Percentiles rank a stretch among this genome's conserved stretches.
Conservation (phyloP, 2,888 invertebrate genomes). For the Ennomos quercinarius region DNA sequence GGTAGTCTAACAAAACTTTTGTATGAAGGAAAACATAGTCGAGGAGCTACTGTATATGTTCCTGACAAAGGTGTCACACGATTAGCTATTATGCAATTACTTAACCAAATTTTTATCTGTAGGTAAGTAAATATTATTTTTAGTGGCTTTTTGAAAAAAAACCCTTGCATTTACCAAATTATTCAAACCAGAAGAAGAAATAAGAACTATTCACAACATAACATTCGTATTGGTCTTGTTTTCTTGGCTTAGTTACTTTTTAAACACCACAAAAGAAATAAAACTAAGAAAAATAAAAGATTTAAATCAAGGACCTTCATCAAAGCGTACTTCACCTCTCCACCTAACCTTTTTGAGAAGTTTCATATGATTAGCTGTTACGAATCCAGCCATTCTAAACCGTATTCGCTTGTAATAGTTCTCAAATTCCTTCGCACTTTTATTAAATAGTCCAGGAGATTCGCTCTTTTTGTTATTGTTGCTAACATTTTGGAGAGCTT, state of each 20-base stretch:
- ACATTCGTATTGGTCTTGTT: no score
- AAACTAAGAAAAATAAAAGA: no score
- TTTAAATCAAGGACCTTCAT: background rate
- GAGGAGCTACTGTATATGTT: background rate
- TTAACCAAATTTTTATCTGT: background rate
- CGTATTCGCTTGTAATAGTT: background rate
- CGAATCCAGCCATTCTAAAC: conserved; percentile 3
- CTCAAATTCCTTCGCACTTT: background rate
- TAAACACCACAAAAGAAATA: no score
- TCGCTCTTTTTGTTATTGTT: conserved; percentile 32
- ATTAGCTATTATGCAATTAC: no score
- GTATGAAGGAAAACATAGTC: conserved; percentile 26
- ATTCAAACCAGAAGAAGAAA: no score
- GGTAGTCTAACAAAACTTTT: conserved; percentile 39
- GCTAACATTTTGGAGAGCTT: conserved; percentile 36
- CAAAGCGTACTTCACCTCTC: background rate
- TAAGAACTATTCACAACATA: no score
- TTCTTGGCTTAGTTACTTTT: no score
- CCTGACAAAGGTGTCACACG: background rate
- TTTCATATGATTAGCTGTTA: conserved; percentile 18
- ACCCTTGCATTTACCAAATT: no score
- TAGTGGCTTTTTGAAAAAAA: no score
- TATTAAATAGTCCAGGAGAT: background rate
- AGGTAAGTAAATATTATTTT: background rate
- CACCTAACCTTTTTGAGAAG: conserved; percentile 18